A percentile compares a stretch with the other conserved stretches of the same genome.
Conservation (phyloP, 2,888 invertebrate species). For the Acanthacorydalis orientalis region DNA sequence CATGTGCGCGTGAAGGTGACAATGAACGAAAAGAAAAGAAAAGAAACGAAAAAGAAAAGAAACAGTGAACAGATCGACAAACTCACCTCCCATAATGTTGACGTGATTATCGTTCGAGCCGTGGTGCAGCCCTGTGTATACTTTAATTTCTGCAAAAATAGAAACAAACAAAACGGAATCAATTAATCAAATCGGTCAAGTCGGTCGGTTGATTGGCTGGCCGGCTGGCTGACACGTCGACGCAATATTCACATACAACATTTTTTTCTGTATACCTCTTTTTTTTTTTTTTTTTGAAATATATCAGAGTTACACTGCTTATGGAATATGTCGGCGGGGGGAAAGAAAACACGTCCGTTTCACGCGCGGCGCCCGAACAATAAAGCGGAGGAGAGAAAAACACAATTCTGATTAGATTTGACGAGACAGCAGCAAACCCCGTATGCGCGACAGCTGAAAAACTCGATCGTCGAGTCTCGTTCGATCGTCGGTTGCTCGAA, state of each 20-base stretch:
- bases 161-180: slow-evolving; percentile 6
- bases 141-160: slow-evolving; percentile 27
- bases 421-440: no score
- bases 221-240: slow-evolving; percentile 3
- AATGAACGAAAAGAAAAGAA: neutral
- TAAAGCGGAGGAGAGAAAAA: no score
- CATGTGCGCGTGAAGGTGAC: neutral
- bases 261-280: neutral
- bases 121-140: slow-evolving; percentile 24
- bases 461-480: no score
- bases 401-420: no score
- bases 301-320: no score
- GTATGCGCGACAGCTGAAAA: no score
- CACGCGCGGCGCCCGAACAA: no score
- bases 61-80: neutral
- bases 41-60: no score
- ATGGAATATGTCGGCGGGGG: no score
- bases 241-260: slow-evolving; percentile 1
- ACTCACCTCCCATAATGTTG: slow-evolving; percentile 28
- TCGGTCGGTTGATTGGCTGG: neutral
- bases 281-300: no score
- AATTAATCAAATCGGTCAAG: neutral
- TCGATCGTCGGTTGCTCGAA: no score
- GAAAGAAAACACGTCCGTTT: no score
- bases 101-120: slow-evolving; percentile 23